Base-by-base conservation (phyloP, 2,888 invertebrate species). In the Erebia palarica region DNA sequence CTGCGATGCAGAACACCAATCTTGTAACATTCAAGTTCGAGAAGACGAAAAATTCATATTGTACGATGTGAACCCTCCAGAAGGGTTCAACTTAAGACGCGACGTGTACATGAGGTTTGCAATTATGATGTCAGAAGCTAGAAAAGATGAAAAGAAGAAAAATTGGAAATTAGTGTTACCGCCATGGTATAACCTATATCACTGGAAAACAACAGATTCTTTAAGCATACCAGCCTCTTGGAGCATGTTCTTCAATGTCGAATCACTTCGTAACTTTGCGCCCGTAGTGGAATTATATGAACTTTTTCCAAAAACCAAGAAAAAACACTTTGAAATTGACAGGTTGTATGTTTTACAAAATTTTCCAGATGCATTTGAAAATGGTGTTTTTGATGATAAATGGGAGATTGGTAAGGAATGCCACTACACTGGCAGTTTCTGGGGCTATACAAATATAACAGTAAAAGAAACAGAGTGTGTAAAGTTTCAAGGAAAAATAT, bases 91-190 rank as follows among this genome's bases (percentile, higher is more conserved):
- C 92, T 94, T 99, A 74, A 94, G 99, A 16, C 94, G 99, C 51
- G 99, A 99, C 93, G 99, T 99, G 1, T 99, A 98, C 82, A 96
- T 99, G 94, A 95, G 99, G 78, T 94, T 98, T 80, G 98, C 99
- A 1, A 96, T 97, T 63, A 95, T 99, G 83, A 94, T 97, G 0
- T 94, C 96, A 47, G 94, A 95, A 72, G 92, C 98, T 68, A 94
- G 95, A 71, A 93, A 94, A 70, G 84, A 89, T 13, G 87, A 88
- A 0, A 84, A 86, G 71, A 89, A 91, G 61, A 85, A 85, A 21
- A 90, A 94, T 70, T 95, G 95, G 86, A 92, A 92, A 55, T 82
- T 97, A 78, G 98, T 99, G 64, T 91, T 99, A 75, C 99, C 99
- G 14, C 98, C 99, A 0, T 99, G 99, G 98, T 95, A 96, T 69